Evolutionary conservation across 1,140 invertebrate genomes (phyloP).

Genomic region (Ladona fulva): DNA sequence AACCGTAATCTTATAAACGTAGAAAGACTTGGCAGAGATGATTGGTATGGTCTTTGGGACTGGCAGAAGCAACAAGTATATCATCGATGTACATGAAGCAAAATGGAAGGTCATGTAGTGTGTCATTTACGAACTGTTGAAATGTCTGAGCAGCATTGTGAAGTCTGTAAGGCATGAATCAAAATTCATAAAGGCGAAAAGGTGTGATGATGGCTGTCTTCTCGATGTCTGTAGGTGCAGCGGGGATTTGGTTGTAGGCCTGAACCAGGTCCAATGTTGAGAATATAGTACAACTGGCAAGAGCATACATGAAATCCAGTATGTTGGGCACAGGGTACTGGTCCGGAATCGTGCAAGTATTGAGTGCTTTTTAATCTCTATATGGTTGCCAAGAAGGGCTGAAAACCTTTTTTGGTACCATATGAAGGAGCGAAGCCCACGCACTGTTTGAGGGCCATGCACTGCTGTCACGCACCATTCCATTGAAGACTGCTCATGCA

Average conservation of each 20-base stretch:
- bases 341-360: slow-evolving; percentile 33
- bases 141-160: slow-evolving; percentile 38
- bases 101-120: neutral
- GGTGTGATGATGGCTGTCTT: slow-evolving; percentile 36
- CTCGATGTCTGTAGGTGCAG: too few relatives aligned
- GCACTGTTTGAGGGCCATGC: too few relatives aligned
- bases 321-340: slow-evolving; percentile 30
- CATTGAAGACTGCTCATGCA: too few relatives aligned
- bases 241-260: too few relatives aligned
- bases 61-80: slow-evolving; percentile 19
- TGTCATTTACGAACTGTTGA: too few relatives aligned
- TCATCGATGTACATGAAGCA: slow-evolving; percentile 21
- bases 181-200: slow-evolving; percentile 34
- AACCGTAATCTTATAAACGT: neutral
- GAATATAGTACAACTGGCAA: slow-evolving; percentile 36
- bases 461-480: too few relatives aligned
- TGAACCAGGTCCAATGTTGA: slow-evolving; percentile 36
- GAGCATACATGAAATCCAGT: slow-evolving; percentile 28
- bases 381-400: slow-evolving; percentile 32
- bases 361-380: slow-evolving; percentile 39
- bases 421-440: too few relatives aligned
- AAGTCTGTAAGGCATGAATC: slow-evolving; percentile 36
- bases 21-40: slow-evolving; percentile 19
- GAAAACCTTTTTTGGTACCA: slow-evolving; percentile 33
- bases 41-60: slow-evolving; percentile 21